A percentile compares a stretch with the other conserved stretches of the same genome.
These are phyloP conservation scores for Deilephila elpenor DNA, from an alignment of 2,888 invertebrate genomes.

Conservation along the genomic window DNA sequence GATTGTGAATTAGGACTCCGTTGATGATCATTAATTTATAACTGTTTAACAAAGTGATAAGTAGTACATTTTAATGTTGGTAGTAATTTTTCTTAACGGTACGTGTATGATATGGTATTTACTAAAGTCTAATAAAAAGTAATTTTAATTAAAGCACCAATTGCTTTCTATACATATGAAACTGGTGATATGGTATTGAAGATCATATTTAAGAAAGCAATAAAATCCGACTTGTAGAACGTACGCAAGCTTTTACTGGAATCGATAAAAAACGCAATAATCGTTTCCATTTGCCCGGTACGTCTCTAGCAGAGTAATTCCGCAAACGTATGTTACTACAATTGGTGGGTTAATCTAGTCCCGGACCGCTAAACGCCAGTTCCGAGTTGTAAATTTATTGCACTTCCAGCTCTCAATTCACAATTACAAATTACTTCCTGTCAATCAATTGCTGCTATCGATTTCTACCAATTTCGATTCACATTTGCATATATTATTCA, in stretches of 20 bases:
- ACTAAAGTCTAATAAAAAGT: no score
- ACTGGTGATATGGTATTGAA: no score
- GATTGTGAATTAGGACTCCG: no score
- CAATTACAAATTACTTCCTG: constrained; percentile 26
- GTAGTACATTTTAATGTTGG: no score
- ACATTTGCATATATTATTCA: constrained; percentile 29
- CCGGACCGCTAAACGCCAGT: constrained; percentile 1
- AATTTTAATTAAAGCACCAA: no score
- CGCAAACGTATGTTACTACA: constrained; percentile 9
- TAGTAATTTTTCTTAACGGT: no score
- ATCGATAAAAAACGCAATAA: not conserved
- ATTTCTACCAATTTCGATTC: constrained; percentile 29
- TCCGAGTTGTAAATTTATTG: constrained; percentile 23
- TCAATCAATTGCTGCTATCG: constrained; percentile 29
- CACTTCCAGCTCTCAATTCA: constrained; percentile 12
- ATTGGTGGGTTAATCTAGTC: constrained; percentile 1
- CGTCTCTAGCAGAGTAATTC: constrained; percentile 16
- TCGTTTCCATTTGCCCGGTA: not conserved
- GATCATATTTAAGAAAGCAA: not conserved
- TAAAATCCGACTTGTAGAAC: not conserved
- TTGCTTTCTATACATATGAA: no score
- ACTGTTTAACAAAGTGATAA: no score
- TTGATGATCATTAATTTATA: no score
- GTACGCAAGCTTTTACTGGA: not conserved
- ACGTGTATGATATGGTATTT: no score